Percentiles rank a stretch among this genome's conserved stretches.
Evolutionary conservation across 2,113 vertebrate genomes (phyloP).

Genomic region (Carlito syrichta): DNA sequence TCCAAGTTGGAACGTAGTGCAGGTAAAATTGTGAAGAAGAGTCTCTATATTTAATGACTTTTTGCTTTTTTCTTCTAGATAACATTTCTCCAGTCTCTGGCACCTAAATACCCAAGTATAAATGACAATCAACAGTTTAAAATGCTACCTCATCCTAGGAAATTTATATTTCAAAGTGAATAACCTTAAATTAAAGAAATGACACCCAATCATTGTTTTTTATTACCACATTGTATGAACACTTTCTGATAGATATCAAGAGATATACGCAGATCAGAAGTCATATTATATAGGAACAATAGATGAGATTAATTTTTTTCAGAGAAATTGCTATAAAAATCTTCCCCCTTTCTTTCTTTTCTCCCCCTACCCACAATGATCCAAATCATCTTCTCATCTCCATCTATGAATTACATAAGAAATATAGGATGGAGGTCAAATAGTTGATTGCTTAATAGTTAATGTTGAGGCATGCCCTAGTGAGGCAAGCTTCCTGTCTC

Average conservation of each 20-base stretch:
- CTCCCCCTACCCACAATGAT: neutral
- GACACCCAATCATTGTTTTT: neutral
- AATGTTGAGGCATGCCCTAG: neutral
- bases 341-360: neutral
- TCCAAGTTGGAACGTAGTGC: conserved; percentile 32
- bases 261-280: neutral
- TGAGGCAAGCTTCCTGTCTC: neutral
- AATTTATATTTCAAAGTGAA: conserved; percentile 15
- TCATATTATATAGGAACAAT: neutral
- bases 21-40: conserved; percentile 5
- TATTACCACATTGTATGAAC: neutral
- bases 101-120: neutral
- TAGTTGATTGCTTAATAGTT: neutral
- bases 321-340: neutral
- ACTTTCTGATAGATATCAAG: neutral
- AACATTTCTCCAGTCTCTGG: neutral
- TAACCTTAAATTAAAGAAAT: neutral
- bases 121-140: neutral
- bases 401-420: neutral
- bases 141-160: neutral
- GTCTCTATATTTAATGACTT: conserved; percentile 24
- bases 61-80: neutral
- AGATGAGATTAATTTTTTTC: neutral
- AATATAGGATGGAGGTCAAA: neutral
- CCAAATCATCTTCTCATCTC: neutral